A percentile compares a stretch with the other conserved stretches of the same genome.
These are phyloP conservation scores for Netelia inedita DNA, from an alignment of 2,888 invertebrate genomes.

Conservation along the genomic window DNA sequence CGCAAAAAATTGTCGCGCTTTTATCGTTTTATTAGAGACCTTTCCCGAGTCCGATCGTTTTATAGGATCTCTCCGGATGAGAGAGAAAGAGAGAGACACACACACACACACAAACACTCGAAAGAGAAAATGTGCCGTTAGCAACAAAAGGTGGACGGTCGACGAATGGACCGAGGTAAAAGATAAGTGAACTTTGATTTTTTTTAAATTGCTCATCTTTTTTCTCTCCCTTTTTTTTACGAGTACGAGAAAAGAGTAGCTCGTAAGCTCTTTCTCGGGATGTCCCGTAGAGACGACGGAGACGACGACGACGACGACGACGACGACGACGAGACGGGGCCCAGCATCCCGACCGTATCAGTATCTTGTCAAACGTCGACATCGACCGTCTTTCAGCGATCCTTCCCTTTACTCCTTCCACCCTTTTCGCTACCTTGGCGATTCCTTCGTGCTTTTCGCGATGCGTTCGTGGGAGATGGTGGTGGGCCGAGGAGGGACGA, in stretches of 20 bases:
- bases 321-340: slow-evolving; percentile 26
- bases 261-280: slow-evolving; percentile 27
- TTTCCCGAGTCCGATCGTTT: too few relatives aligned
- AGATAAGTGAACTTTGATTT: neutral
- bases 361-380: slow-evolving; percentile 63
- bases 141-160: neutral
- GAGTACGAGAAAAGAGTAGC: slow-evolving; percentile 1
- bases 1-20: too few relatives aligned
- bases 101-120: too few relatives aligned
- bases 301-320: slow-evolving; percentile 11
- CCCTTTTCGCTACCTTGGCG: slow-evolving; percentile 16
- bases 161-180: neutral
- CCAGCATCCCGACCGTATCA: slow-evolving; percentile 58
- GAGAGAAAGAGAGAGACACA: too few relatives aligned
- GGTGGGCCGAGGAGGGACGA: neutral
- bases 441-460: slow-evolving; percentile 23
- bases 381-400: slow-evolving; percentile 58
- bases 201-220: neutral
- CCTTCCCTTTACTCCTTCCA: slow-evolving; percentile 8
- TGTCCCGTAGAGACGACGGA: slow-evolving; percentile 56
- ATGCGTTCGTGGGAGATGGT: slow-evolving; percentile 30
- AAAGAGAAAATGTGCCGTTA: neutral
- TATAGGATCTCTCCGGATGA: too few relatives aligned
- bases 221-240: slow-evolving; percentile 5
- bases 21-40: too few relatives aligned